Base-by-base conservation (phyloP, 2,797 vertebrate species). In the Parauchenoglanis ngamensis region DNA sequence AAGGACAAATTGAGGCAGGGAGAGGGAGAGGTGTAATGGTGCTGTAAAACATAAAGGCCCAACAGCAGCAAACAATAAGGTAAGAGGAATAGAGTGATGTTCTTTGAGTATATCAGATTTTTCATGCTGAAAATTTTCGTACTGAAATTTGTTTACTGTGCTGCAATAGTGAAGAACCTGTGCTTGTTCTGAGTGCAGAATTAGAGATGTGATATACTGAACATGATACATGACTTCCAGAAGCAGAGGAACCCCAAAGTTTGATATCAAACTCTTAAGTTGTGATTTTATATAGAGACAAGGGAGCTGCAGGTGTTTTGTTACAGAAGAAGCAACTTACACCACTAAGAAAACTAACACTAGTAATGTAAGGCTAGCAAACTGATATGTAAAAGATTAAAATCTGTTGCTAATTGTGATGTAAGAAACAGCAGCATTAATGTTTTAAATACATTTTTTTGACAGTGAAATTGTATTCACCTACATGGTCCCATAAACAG, bases 1-100 rank as follows among this genome's bases (percentile, higher is more conserved):
- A 91, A 87, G 85, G 89, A 87, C 84, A 84, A 88, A 91, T 61
- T 35, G n/a, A 78, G 63, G 65, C 68, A 61, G 49, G 82, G 63
- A 35, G 35, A 40, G 63, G 46, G 44, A 54, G 49, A 73, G 78
- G 68, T 49, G 75, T 44, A 89, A 57, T 67, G 83, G 61, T 83
- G 84, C 3, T 85, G 46, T 56, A 80, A 88, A 79, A 67, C 59
- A 80, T 77, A 76, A 88, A 67, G 46, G 25, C 46, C 46, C 85
- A 77, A 54, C 23, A 56, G n/a, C 70, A 46, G 59, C 1, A 84
- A 65, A 89, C 49, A 31, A 49, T 87, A 73, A 84, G 83, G 76
- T 56, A 49, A 40, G 73, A 15, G 8, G 23, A 79, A 83, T n/a
- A 72, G 72, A 89, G 75, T 49, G 86, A 87, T 56, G 73, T 76